Evolutionary conservation across 2,113 vertebrate species (phyloP), one percentile per base, ranked within the genome.

Genomic region (Heloderma charlesbogerti): DNA sequence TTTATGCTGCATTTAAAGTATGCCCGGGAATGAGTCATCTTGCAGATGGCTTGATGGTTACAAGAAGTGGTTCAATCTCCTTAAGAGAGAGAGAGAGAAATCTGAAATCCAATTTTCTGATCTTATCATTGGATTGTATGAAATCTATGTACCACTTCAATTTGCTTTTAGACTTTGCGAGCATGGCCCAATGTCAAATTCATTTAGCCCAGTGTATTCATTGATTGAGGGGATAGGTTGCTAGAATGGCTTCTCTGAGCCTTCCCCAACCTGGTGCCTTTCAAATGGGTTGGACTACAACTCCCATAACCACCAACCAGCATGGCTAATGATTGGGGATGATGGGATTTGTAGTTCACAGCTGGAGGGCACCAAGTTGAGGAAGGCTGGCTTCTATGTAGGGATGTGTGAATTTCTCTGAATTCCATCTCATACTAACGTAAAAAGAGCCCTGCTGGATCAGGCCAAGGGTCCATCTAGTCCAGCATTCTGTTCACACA

Each of bases 1-100:
- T 80, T 67, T 82, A 2, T 2, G 0, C 57, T 66, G 27, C 10
- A 34, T 40, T 89, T 93, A 92, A 89, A 90, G 88, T 78, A 82
- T 51, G 90, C 80, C 20, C 80, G 57, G 40, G 84, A 93, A n/a
- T 93, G 92, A 95, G 86, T 96, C 89, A 92, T 90, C 71, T 29
- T 75, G 69, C 80, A 88, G 92, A 91, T 89, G 92, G 48, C 89
- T 90, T 86, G 84, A 83, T 63, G 83, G 12, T 88, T 83, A 72
- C 43, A 29, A 84, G 72, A 88, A 88, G 90, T 15, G 86, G 57
- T 86, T 93, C 92, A 54, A 10, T 54, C 43, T 72, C 88, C 87
- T 34, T 7, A 48, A 71, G 6, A 9, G 60, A 63, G 60, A 71
- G 37, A 57, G 16, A 89, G 84, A 89, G 91, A 92, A 84, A 90